Conservation (phyloP, 1,140 invertebrate genomes). For the Papilio polytes region DNA sequence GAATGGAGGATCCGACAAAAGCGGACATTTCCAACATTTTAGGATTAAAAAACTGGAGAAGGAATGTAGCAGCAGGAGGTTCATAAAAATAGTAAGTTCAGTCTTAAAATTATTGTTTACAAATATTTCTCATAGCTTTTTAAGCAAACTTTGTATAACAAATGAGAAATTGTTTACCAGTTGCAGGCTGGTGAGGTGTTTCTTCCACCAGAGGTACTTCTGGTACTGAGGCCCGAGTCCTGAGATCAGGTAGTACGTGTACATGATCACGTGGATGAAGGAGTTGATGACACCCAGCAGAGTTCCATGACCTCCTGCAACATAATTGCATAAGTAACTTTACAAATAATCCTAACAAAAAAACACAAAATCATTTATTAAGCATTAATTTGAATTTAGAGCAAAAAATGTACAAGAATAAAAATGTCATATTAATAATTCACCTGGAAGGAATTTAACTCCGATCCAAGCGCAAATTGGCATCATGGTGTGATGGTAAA, state of each 20-base stretch:
- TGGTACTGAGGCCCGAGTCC: slow-evolving; percentile 72
- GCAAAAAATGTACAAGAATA: background rate
- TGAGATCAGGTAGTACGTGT: slow-evolving; percentile 89
- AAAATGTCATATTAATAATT: background rate
- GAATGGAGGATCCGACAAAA: no score
- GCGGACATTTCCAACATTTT: no score
- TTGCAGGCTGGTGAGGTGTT: slow-evolving; percentile 92
- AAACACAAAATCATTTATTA: background rate
- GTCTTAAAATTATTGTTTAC: no score
- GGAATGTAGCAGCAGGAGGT: no score
- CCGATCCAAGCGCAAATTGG: slow-evolving; percentile 46
- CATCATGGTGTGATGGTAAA: slow-evolving; percentile 56
- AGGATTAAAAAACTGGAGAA: no score
- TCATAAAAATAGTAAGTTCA: no score
- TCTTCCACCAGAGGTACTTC: slow-evolving; percentile 95
- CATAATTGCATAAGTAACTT: background rate
- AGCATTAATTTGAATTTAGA: background rate
- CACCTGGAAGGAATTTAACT: slow-evolving; percentile 51
- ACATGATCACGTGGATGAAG: slow-evolving; percentile 90
- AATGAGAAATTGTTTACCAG: slow-evolving; percentile 69
- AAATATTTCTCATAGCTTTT: background rate
- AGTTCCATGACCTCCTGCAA: slow-evolving; percentile 71
- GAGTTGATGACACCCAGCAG: slow-evolving; percentile 86
- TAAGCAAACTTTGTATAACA: background rate
- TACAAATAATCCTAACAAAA: background rate